Evolutionary conservation across 2,113 vertebrate species (phyloP).

Genomic region (Chelonoidis abingdonii): DNA sequence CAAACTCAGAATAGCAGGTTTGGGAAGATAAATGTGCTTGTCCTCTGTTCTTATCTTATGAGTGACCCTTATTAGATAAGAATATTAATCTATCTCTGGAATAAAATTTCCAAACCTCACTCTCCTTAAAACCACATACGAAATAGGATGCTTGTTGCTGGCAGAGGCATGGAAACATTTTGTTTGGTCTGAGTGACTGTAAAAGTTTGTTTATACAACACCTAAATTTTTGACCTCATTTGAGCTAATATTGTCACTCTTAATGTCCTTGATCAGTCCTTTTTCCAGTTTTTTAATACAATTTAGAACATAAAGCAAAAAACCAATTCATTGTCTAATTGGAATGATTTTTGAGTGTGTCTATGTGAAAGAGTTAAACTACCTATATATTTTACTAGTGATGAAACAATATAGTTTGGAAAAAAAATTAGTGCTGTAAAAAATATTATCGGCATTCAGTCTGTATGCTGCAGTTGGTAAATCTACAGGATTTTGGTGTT

Average conservation of each 20-base stretch:
- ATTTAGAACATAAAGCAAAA: neutral
- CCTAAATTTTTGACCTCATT: neutral
- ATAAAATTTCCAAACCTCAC: fast-evolving
- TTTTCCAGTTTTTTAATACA: neutral
- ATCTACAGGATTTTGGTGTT: neutral
- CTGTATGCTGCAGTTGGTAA: neutral
- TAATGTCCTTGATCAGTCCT: neutral
- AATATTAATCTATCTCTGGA: fast-evolving
- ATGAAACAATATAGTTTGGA: neutral
- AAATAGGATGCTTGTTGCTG: neutral
- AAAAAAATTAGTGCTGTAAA: neutral
- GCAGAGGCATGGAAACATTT: neutral
- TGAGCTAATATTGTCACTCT: conserved; percentile 5
- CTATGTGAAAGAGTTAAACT: neutral
- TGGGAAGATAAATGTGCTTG: neutral
- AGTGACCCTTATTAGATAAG: neutral
- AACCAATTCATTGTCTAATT: neutral
- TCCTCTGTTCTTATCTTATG: neutral
- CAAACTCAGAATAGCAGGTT: neutral
- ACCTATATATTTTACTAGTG: neutral
- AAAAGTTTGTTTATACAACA: neutral
- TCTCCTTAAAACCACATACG: neutral
- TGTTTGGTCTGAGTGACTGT: neutral
- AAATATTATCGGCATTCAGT: neutral
- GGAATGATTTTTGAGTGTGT: neutral